Percentiles rank a stretch among this genome's conserved stretches.
These are phyloP conservation scores for Periparus ater DNA, from an alignment of 2,797 vertebrate species.

Conservation along the genomic window DNA sequence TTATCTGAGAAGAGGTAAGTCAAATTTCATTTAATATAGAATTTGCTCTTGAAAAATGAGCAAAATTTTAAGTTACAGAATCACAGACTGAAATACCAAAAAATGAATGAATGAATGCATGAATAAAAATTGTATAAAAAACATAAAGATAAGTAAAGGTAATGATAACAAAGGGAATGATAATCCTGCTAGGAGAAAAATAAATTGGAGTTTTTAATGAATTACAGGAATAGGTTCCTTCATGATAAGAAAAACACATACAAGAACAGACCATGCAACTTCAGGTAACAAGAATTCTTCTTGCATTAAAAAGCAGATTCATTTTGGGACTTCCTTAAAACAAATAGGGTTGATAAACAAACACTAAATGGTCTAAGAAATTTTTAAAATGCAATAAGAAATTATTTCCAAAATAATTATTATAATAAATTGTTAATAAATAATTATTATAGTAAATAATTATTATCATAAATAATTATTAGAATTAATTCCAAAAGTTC, in stretches of 20 bases:
- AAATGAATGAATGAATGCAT: neutral
- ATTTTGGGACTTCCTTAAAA: neutral
- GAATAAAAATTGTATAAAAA: neutral
- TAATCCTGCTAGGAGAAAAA: neutral
- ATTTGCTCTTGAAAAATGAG: neutral
- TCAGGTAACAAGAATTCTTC: neutral
- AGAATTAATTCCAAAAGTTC: neutral
- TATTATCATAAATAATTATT: no score
- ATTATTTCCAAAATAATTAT: neutral
- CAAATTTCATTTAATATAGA: neutral
- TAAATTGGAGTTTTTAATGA: neutral
- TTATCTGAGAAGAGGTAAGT: neutral
- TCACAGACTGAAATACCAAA: neutral
- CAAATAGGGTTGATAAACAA: neutral
- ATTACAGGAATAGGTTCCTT: neutral
- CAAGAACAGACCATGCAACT: neutral
- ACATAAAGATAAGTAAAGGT: neutral
- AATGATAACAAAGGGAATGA: neutral
- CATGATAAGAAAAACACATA: neutral
- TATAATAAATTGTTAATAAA: no score
- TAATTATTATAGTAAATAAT: no score
- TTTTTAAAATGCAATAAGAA: neutral
- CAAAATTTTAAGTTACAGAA: neutral
- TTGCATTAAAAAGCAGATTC: neutral
- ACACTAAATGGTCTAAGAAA: neutral